Base-by-base conservation (phyloP, 2,797 vertebrate genomes). In the Nyctibius grandis region DNA sequence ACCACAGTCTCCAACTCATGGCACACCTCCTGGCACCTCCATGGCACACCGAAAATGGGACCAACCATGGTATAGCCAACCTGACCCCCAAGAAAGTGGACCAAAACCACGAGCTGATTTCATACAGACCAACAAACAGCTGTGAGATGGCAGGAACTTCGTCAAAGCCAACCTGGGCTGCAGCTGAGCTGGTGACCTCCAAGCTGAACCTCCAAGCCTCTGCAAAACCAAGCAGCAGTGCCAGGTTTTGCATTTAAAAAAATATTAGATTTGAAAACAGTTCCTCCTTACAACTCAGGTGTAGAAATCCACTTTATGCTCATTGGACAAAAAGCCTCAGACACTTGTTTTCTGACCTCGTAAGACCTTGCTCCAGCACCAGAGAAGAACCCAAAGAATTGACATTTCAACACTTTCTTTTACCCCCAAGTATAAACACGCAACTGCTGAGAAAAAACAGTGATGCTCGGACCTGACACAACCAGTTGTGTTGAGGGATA, bases 401-500 rank as follows among this genome's bases (percentile, higher is more conserved):
- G 87, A 85, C 59, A 85, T 80, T 85, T 95, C 91, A 91, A 88
- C 80, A 82, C 88, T 82, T 72, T 69, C 57, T 76, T 75, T 60
- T 34, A 63, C 88, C 91, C 89, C 85, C 63, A 45, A 84, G 54
- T 53, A 69, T 31, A 93, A 96, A 94, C 74, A 91, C 2, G 4
- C 61, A 63, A 48, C 9, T 48, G 36, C 83, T 95, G 93, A 97
- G 90, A 70, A 94, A 93, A 79, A 86, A 6, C 94, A 96, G 95
- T 1, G 48, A 86, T 94, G 91, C 91, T 96, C 83, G 91, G 93
- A 93, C 83, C 91, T 85, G 85, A 95, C 94, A 94, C 42, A 56
- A 83, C 57, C 69, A 63, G 84, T 51, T 2, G 2, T 57, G 91
- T 54, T 1, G 6, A 74, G 68, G 73, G 85, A 76, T 88, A 91